phyloP scores from a whole-genome alignment of 2,888 invertebrate genomes.

The Apodemia mormo region DNA sequence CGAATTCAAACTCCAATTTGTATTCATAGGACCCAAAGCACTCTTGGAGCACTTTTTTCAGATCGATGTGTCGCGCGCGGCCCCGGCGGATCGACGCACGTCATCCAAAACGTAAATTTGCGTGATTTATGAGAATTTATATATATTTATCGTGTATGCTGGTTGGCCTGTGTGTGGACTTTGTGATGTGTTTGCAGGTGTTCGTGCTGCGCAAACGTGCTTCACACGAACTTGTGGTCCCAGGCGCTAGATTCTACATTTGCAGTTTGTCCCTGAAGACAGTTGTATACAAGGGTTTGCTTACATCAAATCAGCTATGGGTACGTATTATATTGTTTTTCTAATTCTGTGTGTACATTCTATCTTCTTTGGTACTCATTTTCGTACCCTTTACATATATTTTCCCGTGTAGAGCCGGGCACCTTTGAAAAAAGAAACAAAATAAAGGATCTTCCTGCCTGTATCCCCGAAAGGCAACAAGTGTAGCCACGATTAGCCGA shows the following conservation, averaged over 20 bases:
- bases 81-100: slow-evolving; percentile 53
- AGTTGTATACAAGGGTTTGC: slow-evolving; percentile 98
- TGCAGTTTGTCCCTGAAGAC: slow-evolving; percentile 95
- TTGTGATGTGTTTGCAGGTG: slow-evolving; percentile 81
- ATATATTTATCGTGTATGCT: slow-evolving; percentile 40
- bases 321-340: slow-evolving; percentile 48
- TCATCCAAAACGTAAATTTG: slow-evolving; percentile 67
- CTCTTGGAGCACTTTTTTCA: slow-evolving; percentile 69
- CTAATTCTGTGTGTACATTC: neutral
- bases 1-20: slow-evolving; percentile 59
- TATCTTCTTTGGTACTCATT: neutral
- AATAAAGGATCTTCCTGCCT: no score
- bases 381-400: neutral
- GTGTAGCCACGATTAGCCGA: no score
- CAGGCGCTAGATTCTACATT: slow-evolving; percentile 95
- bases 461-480: no score
- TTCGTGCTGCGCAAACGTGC: slow-evolving; percentile 96
- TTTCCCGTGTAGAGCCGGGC: no score
- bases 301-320: slow-evolving; percentile 97
- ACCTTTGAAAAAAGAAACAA: no score
- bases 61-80: slow-evolving; percentile 59
- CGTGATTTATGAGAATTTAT: slow-evolving; percentile 25
- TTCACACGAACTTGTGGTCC: slow-evolving; percentile 92
- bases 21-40: slow-evolving; percentile 53
- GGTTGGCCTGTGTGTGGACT: slow-evolving; percentile 25